Conservation (phyloP, 2,797 vertebrate genomes). For the Huso huso region DNA sequence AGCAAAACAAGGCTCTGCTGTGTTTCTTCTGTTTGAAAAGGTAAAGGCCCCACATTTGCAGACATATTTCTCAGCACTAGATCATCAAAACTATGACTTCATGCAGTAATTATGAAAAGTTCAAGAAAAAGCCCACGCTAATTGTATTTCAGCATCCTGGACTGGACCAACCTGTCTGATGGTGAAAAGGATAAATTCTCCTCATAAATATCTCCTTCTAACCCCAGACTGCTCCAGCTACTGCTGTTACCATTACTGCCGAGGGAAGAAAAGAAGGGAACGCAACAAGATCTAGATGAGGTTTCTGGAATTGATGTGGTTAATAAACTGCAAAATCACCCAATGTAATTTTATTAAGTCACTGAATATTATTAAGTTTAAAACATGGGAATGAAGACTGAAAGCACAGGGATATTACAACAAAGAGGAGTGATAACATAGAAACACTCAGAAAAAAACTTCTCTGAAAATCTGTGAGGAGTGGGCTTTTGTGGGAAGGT, state of each 20-base stretch:
- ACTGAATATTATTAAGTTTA: too few species aligned
- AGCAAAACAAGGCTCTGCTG: slow-evolving; percentile 26
- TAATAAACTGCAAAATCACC: too few species aligned
- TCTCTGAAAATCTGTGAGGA: too few species aligned
- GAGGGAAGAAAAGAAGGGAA: slow-evolving; percentile 71
- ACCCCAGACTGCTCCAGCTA: slow-evolving; percentile 99
- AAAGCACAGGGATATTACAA: too few species aligned
- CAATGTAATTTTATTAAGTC: too few species aligned
- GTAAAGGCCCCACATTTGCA: slow-evolving; percentile 30
- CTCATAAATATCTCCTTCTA: slow-evolving; percentile 96
- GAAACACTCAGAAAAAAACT: too few species aligned
- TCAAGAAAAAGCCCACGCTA: slow-evolving; percentile 34
- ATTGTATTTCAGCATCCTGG: slow-evolving; percentile 44
- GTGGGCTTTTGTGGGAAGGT: too few species aligned
- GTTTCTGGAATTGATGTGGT: too few species aligned
- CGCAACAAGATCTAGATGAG: slow-evolving; percentile 46
- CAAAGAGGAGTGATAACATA: too few species aligned
- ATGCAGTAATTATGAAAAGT: slow-evolving; percentile 60
- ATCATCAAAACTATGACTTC: slow-evolving; percentile 53
- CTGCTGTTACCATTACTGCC: slow-evolving; percentile 99
- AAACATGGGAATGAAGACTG: too few species aligned
- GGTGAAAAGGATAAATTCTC: slow-evolving; percentile 94
- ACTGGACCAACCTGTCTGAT: slow-evolving; percentile 92
- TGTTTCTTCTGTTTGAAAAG: slow-evolving; percentile 22
- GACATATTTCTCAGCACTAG: slow-evolving; percentile 38